Evolutionary conservation across 2,888 invertebrate species (phyloP).

Genomic region (Lasioglossum zephyrum): DNA sequence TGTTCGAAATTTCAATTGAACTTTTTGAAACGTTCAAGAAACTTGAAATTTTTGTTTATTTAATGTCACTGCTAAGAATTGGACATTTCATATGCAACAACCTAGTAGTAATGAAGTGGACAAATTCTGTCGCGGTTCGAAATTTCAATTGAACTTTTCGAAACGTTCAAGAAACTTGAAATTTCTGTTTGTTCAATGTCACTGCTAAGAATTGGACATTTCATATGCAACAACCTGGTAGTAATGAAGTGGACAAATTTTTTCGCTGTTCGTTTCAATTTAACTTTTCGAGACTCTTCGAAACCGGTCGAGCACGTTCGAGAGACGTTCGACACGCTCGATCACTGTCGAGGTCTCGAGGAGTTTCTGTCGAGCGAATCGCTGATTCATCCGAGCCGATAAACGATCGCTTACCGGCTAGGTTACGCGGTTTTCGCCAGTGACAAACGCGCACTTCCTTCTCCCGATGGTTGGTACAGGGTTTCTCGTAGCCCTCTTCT

Average conservation of each 20-base stretch:
- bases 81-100: too few species aligned
- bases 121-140: not conserved
- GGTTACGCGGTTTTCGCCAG: constrained; percentile 11
- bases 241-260: not conserved
- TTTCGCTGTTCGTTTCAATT: not conserved
- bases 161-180: too few species aligned
- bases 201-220: too few species aligned
- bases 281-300: not conserved
- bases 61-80: too few species aligned
- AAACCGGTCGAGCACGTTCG: constrained; percentile 1
- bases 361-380: not conserved
- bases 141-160: too few species aligned
- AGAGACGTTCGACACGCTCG: not conserved
- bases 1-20: not conserved
- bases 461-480: constrained; percentile 5
- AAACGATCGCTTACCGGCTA: constrained; percentile 34
- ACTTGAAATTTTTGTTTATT: too few species aligned
- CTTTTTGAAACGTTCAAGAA: not conserved
- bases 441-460: not conserved
- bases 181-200: too few species aligned
- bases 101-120: too few species aligned
- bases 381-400: constrained; percentile 28
- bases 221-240: too few species aligned
- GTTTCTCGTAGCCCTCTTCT: not conserved
- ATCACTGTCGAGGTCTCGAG: not conserved